Conservation (phyloP, 2,113 vertebrate genomes). For the Paraplagusia blochii region DNA sequence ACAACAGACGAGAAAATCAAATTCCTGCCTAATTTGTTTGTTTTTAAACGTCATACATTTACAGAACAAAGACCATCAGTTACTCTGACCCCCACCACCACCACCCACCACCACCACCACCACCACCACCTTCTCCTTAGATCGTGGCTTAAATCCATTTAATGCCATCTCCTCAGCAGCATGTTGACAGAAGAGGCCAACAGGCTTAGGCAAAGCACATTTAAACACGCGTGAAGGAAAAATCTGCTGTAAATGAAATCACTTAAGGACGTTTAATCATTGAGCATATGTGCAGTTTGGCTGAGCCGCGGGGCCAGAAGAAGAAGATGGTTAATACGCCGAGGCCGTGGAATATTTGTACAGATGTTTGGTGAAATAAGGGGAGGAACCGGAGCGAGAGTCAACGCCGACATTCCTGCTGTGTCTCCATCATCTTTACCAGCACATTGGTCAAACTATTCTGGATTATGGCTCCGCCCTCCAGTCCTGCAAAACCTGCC, state of each 20-base stretch:
- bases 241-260: conserved; percentile 61
- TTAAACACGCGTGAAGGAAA: conserved; percentile 74
- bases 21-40: too few relatives aligned
- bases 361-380: conserved; percentile 58
- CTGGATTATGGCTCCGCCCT: too few relatives aligned
- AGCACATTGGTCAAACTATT: too few relatives aligned
- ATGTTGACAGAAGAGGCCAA: conserved; percentile 76
- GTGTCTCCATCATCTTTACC: too few relatives aligned
- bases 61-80: too few relatives aligned
- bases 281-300: conserved; percentile 61
- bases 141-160: conserved; percentile 68
- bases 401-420: neutral
- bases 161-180: conserved; percentile 73
- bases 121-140: conserved; percentile 16
- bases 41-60: too few relatives aligned
- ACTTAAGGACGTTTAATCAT: conserved; percentile 70
- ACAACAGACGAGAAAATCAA: too few relatives aligned
- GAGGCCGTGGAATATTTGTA: conserved; percentile 66
- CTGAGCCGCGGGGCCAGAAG: conserved; percentile 43
- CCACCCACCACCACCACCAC: conserved; percentile 29
- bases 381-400: conserved; percentile 8
- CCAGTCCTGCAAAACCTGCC: too few relatives aligned
- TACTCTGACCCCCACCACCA: conserved; percentile 19
- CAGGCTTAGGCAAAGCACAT: conserved; percentile 73
- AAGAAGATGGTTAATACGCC: conserved; percentile 51